phyloP scores from a whole-genome alignment of 2,888 invertebrate species.

The Andrena camellia region DNA sequence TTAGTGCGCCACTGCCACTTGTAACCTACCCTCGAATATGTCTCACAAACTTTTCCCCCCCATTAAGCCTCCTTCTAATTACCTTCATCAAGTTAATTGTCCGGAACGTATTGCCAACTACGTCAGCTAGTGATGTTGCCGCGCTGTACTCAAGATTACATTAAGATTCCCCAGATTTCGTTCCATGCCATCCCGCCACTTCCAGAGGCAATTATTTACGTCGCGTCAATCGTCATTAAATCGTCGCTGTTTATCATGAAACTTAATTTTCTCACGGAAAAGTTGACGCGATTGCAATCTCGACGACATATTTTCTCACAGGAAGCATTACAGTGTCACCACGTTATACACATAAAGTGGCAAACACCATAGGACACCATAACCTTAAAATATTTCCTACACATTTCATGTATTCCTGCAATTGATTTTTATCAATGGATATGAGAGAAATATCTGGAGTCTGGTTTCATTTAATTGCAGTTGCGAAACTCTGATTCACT shows the following conservation, averaged over 20 bases:
- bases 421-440: not conserved
- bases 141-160: slow-evolving; percentile 17
- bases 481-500: slow-evolving; percentile 11
- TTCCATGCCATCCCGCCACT: slow-evolving; percentile 11
- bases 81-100: slow-evolving; percentile 30
- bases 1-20: no score
- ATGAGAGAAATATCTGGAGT: not conserved
- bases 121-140: not conserved
- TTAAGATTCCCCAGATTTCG: slow-evolving; percentile 11
- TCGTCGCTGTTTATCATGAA: not conserved
- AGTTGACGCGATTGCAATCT: not conserved
- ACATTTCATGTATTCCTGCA: not conserved
- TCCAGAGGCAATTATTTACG: slow-evolving; percentile 14
- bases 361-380: not conserved
- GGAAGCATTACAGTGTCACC: not conserved
- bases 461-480: not conserved
- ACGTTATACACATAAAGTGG: not conserved
- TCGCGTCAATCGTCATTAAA: slow-evolving; percentile 33
- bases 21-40: not conserved
- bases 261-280: slow-evolving; percentile 23
- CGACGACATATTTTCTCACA: slow-evolving; percentile 6
- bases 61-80: slow-evolving; percentile 24
- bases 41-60: not conserved
- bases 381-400: not conserved
- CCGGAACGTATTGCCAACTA: slow-evolving; percentile 11